Evolutionary conservation across 1,140 invertebrate species (phyloP).

Genomic region (Saccostrea cuccullata): DNA sequence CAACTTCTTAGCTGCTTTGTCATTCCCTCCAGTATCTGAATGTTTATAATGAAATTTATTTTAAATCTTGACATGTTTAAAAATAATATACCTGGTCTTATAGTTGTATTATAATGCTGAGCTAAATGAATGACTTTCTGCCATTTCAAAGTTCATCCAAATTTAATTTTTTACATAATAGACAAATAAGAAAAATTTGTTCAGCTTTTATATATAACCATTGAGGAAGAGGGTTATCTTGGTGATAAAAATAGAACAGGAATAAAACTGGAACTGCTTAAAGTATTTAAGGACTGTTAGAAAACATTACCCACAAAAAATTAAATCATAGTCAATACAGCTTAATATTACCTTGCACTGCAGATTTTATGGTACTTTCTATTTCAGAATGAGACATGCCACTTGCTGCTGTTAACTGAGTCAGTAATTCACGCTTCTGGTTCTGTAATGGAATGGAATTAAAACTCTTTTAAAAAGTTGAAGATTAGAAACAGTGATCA

Average conservation of each 20-base stretch:
- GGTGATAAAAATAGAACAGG: not conserved
- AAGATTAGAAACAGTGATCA: too few species aligned
- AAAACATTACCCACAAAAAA: not conserved
- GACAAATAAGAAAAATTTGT: not conserved
- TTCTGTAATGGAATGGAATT: conserved; percentile 54
- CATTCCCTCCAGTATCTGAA: conserved; percentile 52
- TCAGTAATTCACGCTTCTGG: conserved; percentile 70
- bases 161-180: not conserved
- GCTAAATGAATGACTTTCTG: too few species aligned
- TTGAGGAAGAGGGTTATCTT: too few species aligned
- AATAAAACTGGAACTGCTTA: not conserved
- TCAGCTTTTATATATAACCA: too few species aligned
- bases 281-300: not conserved
- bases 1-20: conserved; percentile 58
- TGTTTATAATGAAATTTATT: not conserved
- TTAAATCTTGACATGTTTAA: not conserved
- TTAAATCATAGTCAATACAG: not conserved
- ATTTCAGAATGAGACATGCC: conserved; percentile 70
- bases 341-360: conserved; percentile 62
- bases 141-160: too few species aligned
- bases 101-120: too few species aligned
- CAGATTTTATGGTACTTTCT: conserved; percentile 63
- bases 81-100: too few species aligned
- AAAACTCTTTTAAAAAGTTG: too few species aligned
- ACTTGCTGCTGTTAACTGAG: conserved; percentile 71